These are phyloP conservation scores for Frankliniella fusca DNA, from an alignment of 2,888 invertebrate genomes.

Conservation along the genomic window DNA sequence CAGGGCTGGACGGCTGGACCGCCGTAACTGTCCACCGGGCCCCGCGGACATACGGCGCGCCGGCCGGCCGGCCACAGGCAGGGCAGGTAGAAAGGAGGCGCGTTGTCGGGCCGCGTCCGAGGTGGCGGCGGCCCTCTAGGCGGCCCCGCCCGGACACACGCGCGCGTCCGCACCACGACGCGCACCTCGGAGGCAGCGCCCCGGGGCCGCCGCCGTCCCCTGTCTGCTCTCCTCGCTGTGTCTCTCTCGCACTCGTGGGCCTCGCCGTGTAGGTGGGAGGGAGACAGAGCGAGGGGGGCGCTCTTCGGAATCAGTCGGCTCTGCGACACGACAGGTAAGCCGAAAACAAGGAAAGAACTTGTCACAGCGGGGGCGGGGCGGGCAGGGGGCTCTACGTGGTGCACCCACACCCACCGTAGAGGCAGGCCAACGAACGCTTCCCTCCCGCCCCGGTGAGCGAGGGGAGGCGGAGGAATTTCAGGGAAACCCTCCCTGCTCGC, in stretches of 20 bases:
- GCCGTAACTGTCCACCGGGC: too few relatives aligned
- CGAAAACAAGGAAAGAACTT: constrained; percentile 31
- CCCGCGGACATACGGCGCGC: too few relatives aligned
- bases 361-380: constrained; percentile 12
- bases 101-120: neutral
- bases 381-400: neutral
- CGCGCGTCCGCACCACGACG: neutral
- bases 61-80: neutral
- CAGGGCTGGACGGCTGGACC: neutral
- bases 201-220: neutral
- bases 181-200: neutral
- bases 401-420: too few relatives aligned
- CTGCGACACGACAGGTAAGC: constrained; percentile 2
- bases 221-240: too few relatives aligned
- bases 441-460: neutral
- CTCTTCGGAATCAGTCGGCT: neutral
- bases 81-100: neutral
- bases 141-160: neutral
- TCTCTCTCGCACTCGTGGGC: neutral
- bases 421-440: constrained; percentile 34
- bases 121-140: neutral
- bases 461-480: neutral
- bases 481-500: neutral
- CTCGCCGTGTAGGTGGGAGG: neutral
- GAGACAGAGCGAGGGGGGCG: neutral